Evolutionary conservation across 2,113 vertebrate genomes (phyloP).

Genomic region (Varanus komodoensis): DNA sequence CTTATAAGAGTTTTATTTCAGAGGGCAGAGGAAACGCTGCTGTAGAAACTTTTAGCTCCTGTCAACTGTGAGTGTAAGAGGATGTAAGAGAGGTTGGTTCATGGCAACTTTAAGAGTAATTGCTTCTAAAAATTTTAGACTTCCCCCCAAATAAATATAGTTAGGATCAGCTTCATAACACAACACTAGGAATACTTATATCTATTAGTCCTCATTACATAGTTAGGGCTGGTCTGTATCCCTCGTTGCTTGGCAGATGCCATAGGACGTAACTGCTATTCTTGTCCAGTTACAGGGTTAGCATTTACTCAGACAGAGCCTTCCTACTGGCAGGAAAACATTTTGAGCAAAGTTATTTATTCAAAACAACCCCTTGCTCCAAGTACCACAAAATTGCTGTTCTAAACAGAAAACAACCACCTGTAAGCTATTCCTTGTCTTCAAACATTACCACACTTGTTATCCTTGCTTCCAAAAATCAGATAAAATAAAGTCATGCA

Average conservation of each 20-base stretch:
- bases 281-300: not conserved
- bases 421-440: not conserved
- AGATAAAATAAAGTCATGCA: not conserved
- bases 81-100: not conserved
- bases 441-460: not conserved
- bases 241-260: not conserved
- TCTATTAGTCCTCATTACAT: not conserved
- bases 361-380: not conserved
- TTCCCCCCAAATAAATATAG: not conserved
- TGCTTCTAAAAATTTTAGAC: not conserved
- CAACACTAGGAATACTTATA: no score
- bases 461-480: not conserved
- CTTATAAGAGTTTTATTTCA: not conserved
- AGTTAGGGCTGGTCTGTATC: not conserved
- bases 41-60: not conserved
- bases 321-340: not conserved
- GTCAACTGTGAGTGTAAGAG: not conserved
- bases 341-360: not conserved
- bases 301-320: not conserved
- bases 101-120: not conserved
- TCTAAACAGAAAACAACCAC: not conserved
- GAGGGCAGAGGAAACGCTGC: not conserved
- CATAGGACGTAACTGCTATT: not conserved
- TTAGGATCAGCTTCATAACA: not conserved
- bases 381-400: not conserved